Percentiles rank a stretch among this genome's conserved stretches.
Conservation (phyloP, 1,140 invertebrate genomes). For the Diplogasteroides magnus region DNA sequence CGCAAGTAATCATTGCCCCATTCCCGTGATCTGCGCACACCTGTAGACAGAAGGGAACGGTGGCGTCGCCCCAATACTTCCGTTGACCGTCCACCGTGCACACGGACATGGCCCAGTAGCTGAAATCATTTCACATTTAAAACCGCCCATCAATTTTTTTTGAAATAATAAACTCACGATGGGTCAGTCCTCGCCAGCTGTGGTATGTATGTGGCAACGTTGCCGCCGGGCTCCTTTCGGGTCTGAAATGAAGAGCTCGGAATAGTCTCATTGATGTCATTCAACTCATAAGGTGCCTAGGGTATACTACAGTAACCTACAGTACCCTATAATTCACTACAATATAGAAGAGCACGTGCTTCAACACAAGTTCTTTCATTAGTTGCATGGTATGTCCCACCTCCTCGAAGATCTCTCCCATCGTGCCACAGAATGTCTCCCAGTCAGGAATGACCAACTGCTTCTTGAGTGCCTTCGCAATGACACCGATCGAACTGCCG, state of each 20-base stretch:
- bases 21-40: too few species aligned
- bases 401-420: constrained; percentile 34
- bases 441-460: constrained; percentile 37
- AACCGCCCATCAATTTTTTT: too few species aligned
- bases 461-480: constrained; percentile 34
- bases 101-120: constrained; percentile 58
- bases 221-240: constrained; percentile 30
- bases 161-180: too few species aligned
- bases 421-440: constrained; percentile 17
- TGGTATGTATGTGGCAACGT: constrained; percentile 53
- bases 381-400: too few species aligned
- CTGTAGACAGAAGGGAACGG: constrained; percentile 48
- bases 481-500: constrained; percentile 26
- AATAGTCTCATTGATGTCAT: too few species aligned
- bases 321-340: too few species aligned
- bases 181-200: constrained; percentile 56
- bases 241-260: neutral
- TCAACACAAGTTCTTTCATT: too few species aligned
- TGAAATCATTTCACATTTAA: too few species aligned
- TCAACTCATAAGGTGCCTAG: neutral
- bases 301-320: neutral
- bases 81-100: constrained; percentile 61
- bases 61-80: constrained; percentile 43
- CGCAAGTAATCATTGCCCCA: too few species aligned
- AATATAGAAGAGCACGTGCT: too few species aligned